These are phyloP conservation scores for Hylyphantes graminicola DNA, from an alignment of 1,140 invertebrate species.

Conservation along the genomic window DNA sequence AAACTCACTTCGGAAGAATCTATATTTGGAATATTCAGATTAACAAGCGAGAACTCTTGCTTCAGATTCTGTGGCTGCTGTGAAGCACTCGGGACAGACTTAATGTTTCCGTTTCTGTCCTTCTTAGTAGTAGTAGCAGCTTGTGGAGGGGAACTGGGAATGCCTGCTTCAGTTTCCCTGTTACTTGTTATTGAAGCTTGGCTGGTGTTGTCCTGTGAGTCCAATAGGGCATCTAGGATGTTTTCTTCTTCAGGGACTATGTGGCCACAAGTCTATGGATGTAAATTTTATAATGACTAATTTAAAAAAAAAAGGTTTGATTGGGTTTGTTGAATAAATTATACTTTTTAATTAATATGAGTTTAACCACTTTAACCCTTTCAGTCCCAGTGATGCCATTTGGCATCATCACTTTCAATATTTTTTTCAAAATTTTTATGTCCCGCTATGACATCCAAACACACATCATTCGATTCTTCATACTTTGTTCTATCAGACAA, in stretches of 20 bases:
- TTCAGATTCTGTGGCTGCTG: constrained; percentile 71
- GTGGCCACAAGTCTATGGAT: constrained; percentile 36
- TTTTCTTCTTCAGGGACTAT: constrained; percentile 28
- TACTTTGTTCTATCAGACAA: no score
- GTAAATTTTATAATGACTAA: no score
- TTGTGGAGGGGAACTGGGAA: constrained; percentile 64
- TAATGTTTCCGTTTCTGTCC: constrained; percentile 21
- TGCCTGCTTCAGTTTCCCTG: constrained; percentile 39
- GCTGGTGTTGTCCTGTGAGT: constrained; percentile 33
- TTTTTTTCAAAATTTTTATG: no score
- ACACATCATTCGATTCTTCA: no score
- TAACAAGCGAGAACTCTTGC: constrained; percentile 88
- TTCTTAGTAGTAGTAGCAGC: neutral
- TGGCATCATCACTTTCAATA: no score
- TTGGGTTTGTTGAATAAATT: neutral
- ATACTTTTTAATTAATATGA: no score
- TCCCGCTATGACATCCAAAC: no score
- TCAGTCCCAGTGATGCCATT: no score
- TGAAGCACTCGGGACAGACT: constrained; percentile 54
- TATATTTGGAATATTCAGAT: constrained; percentile 87
- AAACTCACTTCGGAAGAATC: constrained; percentile 72
- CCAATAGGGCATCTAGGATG: constrained; percentile 5
- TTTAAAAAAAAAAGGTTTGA: neutral
- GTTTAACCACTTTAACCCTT: no score
- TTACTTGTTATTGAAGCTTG: constrained; percentile 47